Conservation (phyloP, 2,113 vertebrate species). For the Seriola rivoliana region DNA sequence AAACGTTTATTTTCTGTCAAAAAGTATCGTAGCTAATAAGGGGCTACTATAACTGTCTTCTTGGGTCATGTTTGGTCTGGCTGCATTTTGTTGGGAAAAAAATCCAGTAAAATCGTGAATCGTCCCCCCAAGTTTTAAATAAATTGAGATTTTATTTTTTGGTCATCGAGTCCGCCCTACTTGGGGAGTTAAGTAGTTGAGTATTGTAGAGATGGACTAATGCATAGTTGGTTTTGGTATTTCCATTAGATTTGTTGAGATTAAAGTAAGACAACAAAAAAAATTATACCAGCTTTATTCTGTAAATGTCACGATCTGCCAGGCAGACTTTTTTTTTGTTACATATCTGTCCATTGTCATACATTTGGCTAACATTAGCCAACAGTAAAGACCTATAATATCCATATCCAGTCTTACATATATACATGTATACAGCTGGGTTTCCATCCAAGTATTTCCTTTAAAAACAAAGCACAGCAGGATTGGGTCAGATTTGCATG, state of each 20-base stretch:
- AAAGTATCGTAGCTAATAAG: background rate
- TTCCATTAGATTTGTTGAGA: background rate
- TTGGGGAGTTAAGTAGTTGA: background rate
- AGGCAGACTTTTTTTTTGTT: background rate
- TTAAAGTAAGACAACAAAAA: background rate
- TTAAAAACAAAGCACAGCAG: conserved; percentile 20
- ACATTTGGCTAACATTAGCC: background rate
- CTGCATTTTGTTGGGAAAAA: too few relatives aligned
- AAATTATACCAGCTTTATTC: background rate
- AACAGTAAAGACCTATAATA: background rate
- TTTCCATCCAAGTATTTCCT: conserved; percentile 36
- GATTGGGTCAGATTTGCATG: background rate
- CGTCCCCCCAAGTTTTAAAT: background rate
- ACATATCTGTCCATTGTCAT: background rate
- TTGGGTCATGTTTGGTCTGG: background rate
- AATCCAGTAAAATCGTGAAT: too few relatives aligned
- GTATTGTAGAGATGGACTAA: too few relatives aligned
- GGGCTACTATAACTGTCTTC: background rate
- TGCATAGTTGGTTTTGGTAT: background rate
- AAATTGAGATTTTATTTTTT: too few relatives aligned
- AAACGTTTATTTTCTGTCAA: background rate
- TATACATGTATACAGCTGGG: background rate
- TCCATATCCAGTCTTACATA: too few relatives aligned
- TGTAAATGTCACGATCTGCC: background rate
- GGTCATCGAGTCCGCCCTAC: background rate